These are phyloP conservation scores for Phoxinus phoxinus DNA, from an alignment of 2,113 vertebrate genomes.

Conservation along the genomic window DNA sequence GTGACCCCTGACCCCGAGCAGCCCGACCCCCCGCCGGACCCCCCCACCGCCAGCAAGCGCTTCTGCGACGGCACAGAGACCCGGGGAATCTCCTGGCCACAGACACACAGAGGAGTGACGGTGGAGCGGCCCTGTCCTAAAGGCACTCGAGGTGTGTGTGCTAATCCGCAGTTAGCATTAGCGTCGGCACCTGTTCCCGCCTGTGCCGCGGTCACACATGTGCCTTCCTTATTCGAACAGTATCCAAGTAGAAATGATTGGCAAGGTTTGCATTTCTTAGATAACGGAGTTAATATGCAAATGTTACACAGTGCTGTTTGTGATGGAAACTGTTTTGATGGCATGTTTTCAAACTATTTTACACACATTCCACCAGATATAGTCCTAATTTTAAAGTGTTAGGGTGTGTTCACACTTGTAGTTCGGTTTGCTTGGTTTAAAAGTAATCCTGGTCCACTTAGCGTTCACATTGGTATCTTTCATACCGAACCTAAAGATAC, in stretches of 20 bases:
- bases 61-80: conserved; percentile 88
- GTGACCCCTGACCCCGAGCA: too few relatives aligned
- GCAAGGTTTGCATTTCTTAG: neutral
- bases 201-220: neutral
- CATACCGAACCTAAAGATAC: too few relatives aligned
- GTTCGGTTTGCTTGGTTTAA: too few relatives aligned
- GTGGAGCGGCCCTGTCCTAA: conserved; percentile 98
- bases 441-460: too few relatives aligned
- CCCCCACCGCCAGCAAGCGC: conserved; percentile 88
- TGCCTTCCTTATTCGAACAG: neutral
- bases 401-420: too few relatives aligned
- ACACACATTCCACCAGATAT: neutral
- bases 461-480: neutral
- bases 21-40: conserved; percentile 81
- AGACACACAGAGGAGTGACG: conserved; percentile 88
- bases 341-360: neutral
- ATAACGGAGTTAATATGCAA: neutral
- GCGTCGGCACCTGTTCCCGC: neutral
- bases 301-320: neutral
- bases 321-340: neutral
- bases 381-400: neutral
- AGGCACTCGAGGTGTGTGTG: conserved; percentile 89
- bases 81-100: conserved; percentile 94
- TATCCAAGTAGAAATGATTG: neutral
- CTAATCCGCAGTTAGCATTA: neutral